A percentile compares a stretch with the other conserved stretches of the same genome.
These are phyloP conservation scores for Ctenosaura bakeri DNA, from an alignment of 2,797 vertebrate genomes.

Conservation along the genomic window DNA sequence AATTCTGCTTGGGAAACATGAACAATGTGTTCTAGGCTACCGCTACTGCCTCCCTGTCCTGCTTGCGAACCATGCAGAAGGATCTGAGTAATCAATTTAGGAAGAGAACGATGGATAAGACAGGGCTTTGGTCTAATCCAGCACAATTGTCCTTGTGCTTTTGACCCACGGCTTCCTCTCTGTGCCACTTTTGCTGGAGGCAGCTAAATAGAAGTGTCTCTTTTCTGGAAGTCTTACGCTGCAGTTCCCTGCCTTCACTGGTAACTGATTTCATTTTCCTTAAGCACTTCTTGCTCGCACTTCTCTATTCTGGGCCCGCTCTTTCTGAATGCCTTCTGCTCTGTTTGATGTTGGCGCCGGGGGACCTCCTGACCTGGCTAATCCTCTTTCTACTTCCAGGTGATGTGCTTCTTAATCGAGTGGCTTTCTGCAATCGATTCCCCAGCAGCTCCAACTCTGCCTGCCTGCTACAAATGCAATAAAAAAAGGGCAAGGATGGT, in stretches of 20 bases:
- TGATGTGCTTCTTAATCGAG: conserved; percentile 19
- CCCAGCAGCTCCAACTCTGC: not conserved
- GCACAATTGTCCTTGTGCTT: not conserved
- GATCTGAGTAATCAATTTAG: not conserved
- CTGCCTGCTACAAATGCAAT: conserved; percentile 47
- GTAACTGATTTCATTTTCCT: conserved; percentile 23
- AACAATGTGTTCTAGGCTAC: too few species aligned
- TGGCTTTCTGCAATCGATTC: conserved; percentile 20
- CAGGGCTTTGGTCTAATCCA: not conserved
- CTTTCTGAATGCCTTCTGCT: conserved; percentile 37
- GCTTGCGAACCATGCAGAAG: not conserved
- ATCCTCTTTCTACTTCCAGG: not conserved
- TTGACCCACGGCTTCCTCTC: not conserved
- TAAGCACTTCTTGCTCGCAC: conserved; percentile 28
- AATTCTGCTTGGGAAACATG: too few species aligned
- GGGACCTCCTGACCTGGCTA: conserved; percentile 23
- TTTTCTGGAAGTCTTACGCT: not conserved
- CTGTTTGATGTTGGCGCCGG: not conserved
- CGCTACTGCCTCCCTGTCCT: too few species aligned
- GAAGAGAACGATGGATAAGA: not conserved
- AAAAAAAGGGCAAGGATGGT: conserved; percentile 40
- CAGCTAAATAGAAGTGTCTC: not conserved
- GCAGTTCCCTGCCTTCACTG: not conserved
- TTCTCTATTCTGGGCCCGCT: not conserved
- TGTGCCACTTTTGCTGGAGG: not conserved